A percentile compares a stretch with the other conserved stretches of the same genome.
These are phyloP conservation scores for Vanessa atalanta DNA, from an alignment of 1,140 invertebrate species.

Conservation along the genomic window DNA sequence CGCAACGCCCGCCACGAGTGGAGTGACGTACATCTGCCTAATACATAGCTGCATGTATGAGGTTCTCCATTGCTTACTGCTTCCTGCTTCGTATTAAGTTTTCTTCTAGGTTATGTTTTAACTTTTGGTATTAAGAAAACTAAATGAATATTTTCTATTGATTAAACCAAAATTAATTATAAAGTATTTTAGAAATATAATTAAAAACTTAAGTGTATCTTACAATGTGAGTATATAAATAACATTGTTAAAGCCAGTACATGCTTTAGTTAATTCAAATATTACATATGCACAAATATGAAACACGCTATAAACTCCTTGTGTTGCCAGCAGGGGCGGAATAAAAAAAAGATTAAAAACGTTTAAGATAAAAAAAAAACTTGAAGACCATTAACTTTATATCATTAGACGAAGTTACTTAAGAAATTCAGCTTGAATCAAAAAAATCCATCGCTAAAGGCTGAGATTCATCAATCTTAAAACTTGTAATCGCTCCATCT, in stretches of 20 bases:
- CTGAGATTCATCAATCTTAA: conserved; percentile 33
- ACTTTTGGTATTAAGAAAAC: not conserved
- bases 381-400: conserved; percentile 5
- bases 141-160: not conserved
- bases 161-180: too few species aligned
- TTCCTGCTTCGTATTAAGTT: not conserved
- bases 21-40: conserved; percentile 10
- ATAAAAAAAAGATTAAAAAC: not conserved
- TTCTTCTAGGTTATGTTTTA: not conserved
- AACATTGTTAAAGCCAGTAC: too few species aligned
- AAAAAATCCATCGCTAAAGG: conserved; percentile 29
- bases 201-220: too few species aligned
- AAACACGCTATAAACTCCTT: too few species aligned
- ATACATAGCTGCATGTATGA: not conserved
- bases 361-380: not conserved
- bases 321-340: too few species aligned
- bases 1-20: conserved; percentile 37
- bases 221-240: too few species aligned
- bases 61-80: not conserved
- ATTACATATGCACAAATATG: too few species aligned
- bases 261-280: too few species aligned
- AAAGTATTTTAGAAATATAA: too few species aligned
- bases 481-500: conserved; percentile 32
- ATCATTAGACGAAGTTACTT: conserved; percentile 10
- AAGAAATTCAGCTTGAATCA: conserved; percentile 14